Conservation (phyloP, 2,797 vertebrate species). For the Muscicapa comitata region DNA sequence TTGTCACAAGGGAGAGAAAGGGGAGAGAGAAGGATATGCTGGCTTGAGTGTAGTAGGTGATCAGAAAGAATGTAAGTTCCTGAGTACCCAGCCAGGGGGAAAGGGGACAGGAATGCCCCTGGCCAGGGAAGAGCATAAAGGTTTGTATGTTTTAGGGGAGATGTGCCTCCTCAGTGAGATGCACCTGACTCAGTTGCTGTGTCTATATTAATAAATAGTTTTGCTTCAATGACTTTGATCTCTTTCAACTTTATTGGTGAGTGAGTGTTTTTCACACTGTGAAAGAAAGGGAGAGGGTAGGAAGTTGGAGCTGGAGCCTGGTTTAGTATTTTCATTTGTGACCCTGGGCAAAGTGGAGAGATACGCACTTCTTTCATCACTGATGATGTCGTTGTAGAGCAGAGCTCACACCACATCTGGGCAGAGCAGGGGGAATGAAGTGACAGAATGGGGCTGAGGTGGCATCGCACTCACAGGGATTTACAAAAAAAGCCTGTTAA, state of each 20-base stretch:
- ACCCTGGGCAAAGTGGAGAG: neutral
- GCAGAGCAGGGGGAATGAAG: neutral
- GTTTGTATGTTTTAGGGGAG: neutral
- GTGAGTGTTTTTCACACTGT: neutral
- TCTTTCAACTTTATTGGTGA: neutral
- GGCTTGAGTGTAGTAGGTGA: neutral
- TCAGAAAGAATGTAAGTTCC: neutral
- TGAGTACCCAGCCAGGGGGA: neutral
- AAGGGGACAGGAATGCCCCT: neutral
- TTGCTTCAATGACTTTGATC: neutral
- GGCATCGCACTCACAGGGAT: accelerated
- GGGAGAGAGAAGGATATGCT: neutral
- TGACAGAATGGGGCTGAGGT: neutral
- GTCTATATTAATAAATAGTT: neutral
- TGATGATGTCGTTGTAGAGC: accelerated
- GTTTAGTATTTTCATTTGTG: neutral
- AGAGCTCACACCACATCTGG: neutral
- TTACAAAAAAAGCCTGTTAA: neutral
- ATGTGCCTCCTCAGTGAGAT: neutral
- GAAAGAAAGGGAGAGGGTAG: neutral
- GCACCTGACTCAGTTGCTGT: neutral
- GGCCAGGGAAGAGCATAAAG: accelerated
- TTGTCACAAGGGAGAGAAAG: neutral
- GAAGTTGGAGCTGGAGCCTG: neutral
- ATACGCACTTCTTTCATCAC: neutral